These are phyloP conservation scores for Cheilosia pagana DNA, from an alignment of 2,888 invertebrate genomes.

Conservation along the genomic window DNA sequence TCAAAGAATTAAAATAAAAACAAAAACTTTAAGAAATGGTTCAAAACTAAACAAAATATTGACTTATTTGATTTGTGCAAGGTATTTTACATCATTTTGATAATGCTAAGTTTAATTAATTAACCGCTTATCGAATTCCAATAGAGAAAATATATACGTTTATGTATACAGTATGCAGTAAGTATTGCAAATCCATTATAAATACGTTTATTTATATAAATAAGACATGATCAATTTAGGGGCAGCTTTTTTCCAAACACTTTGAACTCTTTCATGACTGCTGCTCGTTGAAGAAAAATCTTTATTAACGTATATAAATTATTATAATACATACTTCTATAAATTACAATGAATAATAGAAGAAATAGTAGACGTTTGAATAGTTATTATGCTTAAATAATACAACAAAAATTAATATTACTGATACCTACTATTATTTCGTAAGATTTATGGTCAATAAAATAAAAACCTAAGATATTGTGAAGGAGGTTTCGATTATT, in stretches of 20 bases:
- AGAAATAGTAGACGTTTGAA: slow-evolving; percentile 51
- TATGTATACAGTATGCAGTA: slow-evolving; percentile 28
- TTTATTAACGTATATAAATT: neutral
- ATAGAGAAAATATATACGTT: slow-evolving; percentile 56
- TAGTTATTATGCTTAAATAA: slow-evolving; percentile 56
- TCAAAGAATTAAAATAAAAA: slow-evolving; percentile 15
- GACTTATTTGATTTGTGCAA: slow-evolving; percentile 25
- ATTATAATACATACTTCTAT: slow-evolving; percentile 31
- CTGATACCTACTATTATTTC: slow-evolving; percentile 68
- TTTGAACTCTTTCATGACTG: slow-evolving; percentile 51
- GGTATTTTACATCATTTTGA: slow-evolving; percentile 22
- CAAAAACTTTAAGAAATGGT: slow-evolving; percentile 11
- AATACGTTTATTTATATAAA: slow-evolving; percentile 17
- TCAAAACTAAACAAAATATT: slow-evolving; percentile 37
- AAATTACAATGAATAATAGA: slow-evolving; percentile 48
- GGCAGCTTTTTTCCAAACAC: slow-evolving; percentile 34
- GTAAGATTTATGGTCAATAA: slow-evolving; percentile 72
- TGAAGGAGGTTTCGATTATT: slow-evolving; percentile 22
- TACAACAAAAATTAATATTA: slow-evolving; percentile 41
- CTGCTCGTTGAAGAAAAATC: slow-evolving; percentile 23
- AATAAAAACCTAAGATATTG: slow-evolving; percentile 66
- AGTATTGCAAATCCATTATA: slow-evolving; percentile 36
- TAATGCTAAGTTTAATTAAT: slow-evolving; percentile 36
- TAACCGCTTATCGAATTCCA: slow-evolving; percentile 55
- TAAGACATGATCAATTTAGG: slow-evolving; percentile 8